Base-by-base conservation (phyloP, 2,888 invertebrate species). In the Eupithecia subumbrata region DNA sequence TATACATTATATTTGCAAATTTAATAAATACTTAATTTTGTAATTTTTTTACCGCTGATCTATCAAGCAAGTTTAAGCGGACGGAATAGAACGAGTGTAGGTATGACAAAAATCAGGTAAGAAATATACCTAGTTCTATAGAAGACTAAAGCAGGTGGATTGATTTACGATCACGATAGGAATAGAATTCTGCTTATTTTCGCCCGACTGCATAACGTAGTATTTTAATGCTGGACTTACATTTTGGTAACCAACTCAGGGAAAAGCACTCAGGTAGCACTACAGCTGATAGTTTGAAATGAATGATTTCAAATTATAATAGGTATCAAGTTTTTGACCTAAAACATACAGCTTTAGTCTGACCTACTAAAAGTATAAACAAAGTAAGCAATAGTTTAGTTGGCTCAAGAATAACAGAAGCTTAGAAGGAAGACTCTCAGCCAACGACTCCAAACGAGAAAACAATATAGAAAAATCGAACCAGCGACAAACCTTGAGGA, bases 401-500 rank as follows among this genome's bases (percentile, higher is more conserved):
- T 18, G 48, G 48, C 16, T 16, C 7, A 48, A 48, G 18, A 18
- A 18, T 45, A 18, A 14, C 18, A 45, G 2, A 2, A 43, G 12
- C 5, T 43, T 43, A 48, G 45, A 45, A 45, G n/a, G 5, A 52
- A 8, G 52, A 9, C 56, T 52, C 18, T 52, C n/a, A 9, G 52
- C n/a, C 25, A 60, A 12, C 11, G 25, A 30, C 48, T 18, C 7
- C 18, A 67, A n/a, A 68, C 30, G 56, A 40, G 30, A 43, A 56
- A 69, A n/a, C 18, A 22, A 22, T 3, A 22, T 3, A 22, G 22
- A 64, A 69, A 52, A 40, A 63, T 48, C 52, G 37, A 52, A 2
- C 73, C 25, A 74, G 18, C 40, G 48, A 48, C 48, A 64, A 74
- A 34, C 73, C 73, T 52, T 69, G 73, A 74, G 25, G 25, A 25